Percentiles rank a stretch among this genome's conserved stretches.
These are phyloP conservation scores for Cephus pygmeus DNA, from an alignment of 2,888 invertebrate genomes.

Conservation along the genomic window DNA sequence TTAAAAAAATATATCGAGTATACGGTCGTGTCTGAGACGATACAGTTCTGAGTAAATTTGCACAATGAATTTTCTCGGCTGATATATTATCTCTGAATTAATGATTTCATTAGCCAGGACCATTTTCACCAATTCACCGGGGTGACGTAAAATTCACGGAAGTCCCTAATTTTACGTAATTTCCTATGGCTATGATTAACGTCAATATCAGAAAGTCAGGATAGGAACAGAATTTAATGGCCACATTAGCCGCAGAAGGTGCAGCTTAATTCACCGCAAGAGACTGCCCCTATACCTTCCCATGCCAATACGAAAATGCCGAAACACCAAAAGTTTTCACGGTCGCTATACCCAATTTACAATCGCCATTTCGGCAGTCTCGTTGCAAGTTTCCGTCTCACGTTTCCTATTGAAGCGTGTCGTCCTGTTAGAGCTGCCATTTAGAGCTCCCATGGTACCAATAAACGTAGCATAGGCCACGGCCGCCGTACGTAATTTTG, in stretches of 20 bases:
- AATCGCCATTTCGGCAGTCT: constrained; percentile 17
- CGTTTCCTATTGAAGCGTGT: constrained; percentile 21
- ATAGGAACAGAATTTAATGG: constrained; percentile 27
- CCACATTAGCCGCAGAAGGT: constrained; percentile 40
- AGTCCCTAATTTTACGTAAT: background rate
- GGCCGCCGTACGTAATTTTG: background rate
- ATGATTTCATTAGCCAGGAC: background rate
- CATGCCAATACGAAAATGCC: background rate
- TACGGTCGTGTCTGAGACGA: background rate
- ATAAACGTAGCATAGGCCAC: constrained; percentile 28
- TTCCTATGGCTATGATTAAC: constrained; percentile 11
- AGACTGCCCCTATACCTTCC: background rate
- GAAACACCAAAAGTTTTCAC: background rate
- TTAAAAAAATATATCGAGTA: background rate
- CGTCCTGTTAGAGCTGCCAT: constrained; percentile 13
- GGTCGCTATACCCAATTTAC: background rate
- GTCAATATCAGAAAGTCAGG: constrained; percentile 13
- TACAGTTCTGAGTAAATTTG: background rate
- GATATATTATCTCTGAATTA: background rate
- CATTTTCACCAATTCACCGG: background rate
- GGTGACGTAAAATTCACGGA: too few relatives aligned
- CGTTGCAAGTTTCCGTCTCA: constrained; percentile 2
- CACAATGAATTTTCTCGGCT: background rate
- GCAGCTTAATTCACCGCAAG: constrained; percentile 33
- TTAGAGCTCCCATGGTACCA: constrained; percentile 41